Conservation (phyloP, 2,113 vertebrate species). For the Hippotragus niger region DNA sequence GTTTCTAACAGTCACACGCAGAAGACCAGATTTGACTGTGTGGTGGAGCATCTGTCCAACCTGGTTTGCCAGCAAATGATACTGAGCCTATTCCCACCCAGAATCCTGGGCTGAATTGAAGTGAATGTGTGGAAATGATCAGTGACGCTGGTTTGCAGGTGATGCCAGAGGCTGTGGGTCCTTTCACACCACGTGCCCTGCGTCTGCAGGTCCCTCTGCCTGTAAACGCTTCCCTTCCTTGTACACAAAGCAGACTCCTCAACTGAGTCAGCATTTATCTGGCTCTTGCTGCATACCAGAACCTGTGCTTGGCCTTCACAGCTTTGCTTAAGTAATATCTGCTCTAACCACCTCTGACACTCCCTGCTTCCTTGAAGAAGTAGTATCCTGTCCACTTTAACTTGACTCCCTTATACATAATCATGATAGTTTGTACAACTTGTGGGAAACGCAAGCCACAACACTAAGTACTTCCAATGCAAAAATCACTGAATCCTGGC, state of each 20-base stretch:
- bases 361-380: not conserved
- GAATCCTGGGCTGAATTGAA: not conserved
- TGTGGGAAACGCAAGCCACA: not conserved
- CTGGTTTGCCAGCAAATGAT: not conserved
- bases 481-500: not conserved
- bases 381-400: not conserved
- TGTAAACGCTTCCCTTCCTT: not conserved
- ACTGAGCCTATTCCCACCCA: not conserved
- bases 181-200: not conserved
- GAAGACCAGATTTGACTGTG: not conserved
- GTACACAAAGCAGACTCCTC: not conserved
- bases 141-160: not conserved
- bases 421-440: not conserved
- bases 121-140: slow-evolving; percentile 10
- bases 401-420: not conserved
- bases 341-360: not conserved
- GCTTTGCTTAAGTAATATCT: not conserved
- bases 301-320: not conserved
- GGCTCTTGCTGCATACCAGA: not conserved
- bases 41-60: not conserved
- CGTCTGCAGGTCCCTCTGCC: not conserved
- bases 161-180: not conserved
- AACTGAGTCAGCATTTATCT: not conserved
- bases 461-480: not conserved
- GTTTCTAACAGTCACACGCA: slow-evolving; percentile 10